These are phyloP conservation scores for Antheraea mylitta DNA, from an alignment of 1,140 invertebrate species.

Conservation along the genomic window DNA sequence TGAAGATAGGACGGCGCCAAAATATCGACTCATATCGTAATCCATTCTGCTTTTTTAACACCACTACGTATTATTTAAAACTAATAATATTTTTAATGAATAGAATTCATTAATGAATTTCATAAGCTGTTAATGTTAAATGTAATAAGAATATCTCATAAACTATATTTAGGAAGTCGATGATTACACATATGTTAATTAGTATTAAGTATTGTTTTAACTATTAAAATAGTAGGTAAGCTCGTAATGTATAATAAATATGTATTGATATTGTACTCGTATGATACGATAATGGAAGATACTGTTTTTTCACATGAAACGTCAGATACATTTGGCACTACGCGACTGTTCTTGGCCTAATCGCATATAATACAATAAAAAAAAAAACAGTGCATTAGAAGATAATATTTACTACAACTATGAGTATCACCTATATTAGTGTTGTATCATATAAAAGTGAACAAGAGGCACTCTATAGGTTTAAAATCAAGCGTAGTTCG, in stretches of 20 bases:
- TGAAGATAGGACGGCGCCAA: too few relatives aligned
- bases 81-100: too few relatives aligned
- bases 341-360: constrained; percentile 45
- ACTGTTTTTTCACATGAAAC: neutral
- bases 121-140: too few relatives aligned
- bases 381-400: constrained; percentile 51
- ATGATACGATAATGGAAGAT: constrained; percentile 7
- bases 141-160: neutral
- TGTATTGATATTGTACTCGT: neutral
- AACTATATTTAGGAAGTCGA: neutral
- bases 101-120: too few relatives aligned
- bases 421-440: constrained; percentile 61
- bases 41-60: too few relatives aligned
- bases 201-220: neutral
- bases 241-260: constrained; percentile 2
- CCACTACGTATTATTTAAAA: too few relatives aligned
- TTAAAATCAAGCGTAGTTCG: constrained; percentile 69
- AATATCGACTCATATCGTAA: too few relatives aligned
- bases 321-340: constrained; percentile 57
- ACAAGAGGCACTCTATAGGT: constrained; percentile 79
- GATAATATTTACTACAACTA: constrained; percentile 63
- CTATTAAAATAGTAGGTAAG: constrained; percentile 3
- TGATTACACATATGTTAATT: neutral
- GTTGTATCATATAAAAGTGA: constrained; percentile 77
- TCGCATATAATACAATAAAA: constrained; percentile 20